These are phyloP conservation scores for Tympanuchus pallidicinctus DNA, from an alignment of 2,113 vertebrate species.

Conservation along the genomic window DNA sequence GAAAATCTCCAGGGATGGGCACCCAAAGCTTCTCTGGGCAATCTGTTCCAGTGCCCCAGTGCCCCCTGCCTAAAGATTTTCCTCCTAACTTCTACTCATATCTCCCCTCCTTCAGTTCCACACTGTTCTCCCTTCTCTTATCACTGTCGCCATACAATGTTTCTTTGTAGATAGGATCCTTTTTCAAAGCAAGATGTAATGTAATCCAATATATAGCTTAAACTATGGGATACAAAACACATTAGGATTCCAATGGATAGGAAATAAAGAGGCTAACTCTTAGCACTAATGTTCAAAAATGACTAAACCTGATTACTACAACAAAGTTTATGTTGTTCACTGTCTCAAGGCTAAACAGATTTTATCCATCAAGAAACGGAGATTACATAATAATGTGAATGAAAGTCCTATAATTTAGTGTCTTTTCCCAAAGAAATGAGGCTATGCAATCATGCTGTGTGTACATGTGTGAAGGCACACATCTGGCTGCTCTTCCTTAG, in stretches of 20 bases:
- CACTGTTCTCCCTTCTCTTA: neutral
- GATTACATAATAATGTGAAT: neutral
- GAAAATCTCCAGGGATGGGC: too few relatives aligned
- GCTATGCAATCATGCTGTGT: neutral
- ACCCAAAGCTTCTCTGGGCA: neutral
- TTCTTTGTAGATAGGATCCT: neutral
- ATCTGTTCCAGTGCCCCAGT: neutral
- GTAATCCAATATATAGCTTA: neutral
- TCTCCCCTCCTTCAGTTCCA: neutral
- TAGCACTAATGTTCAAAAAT: neutral
- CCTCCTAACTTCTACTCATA: neutral
- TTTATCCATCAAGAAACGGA: neutral
- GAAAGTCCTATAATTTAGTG: neutral
- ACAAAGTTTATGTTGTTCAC: neutral
- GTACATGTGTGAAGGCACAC: fast-evolving
- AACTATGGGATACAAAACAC: neutral
- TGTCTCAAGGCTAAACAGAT: neutral
- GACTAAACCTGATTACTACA: neutral
- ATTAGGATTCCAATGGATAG: neutral
- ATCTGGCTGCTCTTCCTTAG: neutral
- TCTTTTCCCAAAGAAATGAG: neutral
- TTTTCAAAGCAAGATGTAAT: fast-evolving
- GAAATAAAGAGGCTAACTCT: neutral
- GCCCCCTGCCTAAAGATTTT: neutral
- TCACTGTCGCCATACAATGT: neutral